Evolutionary conservation across 2,888 invertebrate genomes (phyloP).

Genomic region (Nymphalis polychloros): DNA sequence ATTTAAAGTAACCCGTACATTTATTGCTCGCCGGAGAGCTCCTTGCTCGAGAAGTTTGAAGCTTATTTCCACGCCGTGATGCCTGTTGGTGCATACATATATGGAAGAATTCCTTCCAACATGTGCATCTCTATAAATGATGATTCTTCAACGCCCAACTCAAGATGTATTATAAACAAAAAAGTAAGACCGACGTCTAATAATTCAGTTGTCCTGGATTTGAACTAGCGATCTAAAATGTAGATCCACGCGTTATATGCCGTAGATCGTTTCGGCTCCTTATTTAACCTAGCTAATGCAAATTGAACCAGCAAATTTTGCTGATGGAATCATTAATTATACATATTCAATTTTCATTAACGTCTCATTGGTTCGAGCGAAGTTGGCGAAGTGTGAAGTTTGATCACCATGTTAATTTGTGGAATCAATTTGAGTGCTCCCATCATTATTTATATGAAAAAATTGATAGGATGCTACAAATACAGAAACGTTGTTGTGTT

Average conservation of each 20-base stretch:
- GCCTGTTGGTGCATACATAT: no score
- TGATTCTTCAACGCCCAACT: no score
- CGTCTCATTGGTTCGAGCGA: slow-evolving; percentile 1
- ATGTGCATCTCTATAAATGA: no score
- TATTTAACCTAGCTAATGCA: not conserved
- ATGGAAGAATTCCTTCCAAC: no score
- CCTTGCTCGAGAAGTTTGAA: no score
- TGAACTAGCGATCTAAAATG: not conserved
- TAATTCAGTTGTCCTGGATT: no score
- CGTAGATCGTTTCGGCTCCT: not conserved
- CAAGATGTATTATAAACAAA: no score
- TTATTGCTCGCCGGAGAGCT: no score
- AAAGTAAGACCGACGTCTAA: no score
- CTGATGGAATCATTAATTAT: slow-evolving; percentile 4
- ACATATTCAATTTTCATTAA: slow-evolving; percentile 8
- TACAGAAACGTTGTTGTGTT: not conserved
- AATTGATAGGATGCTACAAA: not conserved
- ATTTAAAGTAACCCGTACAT: no score
- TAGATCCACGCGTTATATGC: not conserved
- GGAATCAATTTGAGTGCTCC: not conserved
- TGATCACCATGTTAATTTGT: slow-evolving; percentile 2
- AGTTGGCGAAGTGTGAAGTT: slow-evolving; percentile 6
- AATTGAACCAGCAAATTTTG: slow-evolving; percentile 1
- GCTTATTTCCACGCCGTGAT: no score
- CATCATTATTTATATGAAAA: not conserved